Evolutionary conservation across 2,113 vertebrate genomes (phyloP), one percentile per base, ranked within the genome.

Genomic region (Halcyon senegalensis): DNA sequence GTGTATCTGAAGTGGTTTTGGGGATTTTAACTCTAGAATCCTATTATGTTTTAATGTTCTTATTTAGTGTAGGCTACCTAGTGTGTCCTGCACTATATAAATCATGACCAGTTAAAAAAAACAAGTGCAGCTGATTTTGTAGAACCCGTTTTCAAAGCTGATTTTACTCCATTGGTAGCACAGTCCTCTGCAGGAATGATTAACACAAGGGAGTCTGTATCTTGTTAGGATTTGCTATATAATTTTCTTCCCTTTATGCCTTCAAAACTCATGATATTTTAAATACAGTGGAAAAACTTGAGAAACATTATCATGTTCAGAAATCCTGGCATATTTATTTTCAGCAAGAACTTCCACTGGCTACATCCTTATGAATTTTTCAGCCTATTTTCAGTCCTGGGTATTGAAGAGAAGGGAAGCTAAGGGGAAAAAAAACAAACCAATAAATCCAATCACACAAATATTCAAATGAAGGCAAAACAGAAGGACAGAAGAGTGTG

Each of bases 391-490:
- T 93, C n/a, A 87, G 16, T 59, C 37, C 64, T 59, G 25, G 51
- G 14, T 27, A 53, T 28, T 53, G 51, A 64, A 30, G 37, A 28
- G 17, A 66, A 31, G 27, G 28, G 18, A 96, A 59, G 48, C 33
- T 51, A 55, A 58, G 17, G 6, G 8, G 9, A 20, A 35, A 20
- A 31, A 20, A 58, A 13, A 9, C 16, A 44, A 17, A 13, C 10
- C 58, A 37, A 44, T 12, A 35, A 41, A 73, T 13, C 24, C 5
- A 43, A 53, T 53, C 33, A 58, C 18, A 27, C 73, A 94, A 18
- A 35, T 85, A 94, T 87, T 96, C 75, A 93, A 87, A 92, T 94
- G 30, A 91, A 93, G 82, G 66, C 39, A 91, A 23, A 58, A 84
- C 64, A 96, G 92, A 95, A 97, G 73, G 76, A 84, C 59, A 81